Base-by-base conservation (phyloP, 64 coral and sea anemone species). In the Dendrophyllia cribrosa region DNA sequence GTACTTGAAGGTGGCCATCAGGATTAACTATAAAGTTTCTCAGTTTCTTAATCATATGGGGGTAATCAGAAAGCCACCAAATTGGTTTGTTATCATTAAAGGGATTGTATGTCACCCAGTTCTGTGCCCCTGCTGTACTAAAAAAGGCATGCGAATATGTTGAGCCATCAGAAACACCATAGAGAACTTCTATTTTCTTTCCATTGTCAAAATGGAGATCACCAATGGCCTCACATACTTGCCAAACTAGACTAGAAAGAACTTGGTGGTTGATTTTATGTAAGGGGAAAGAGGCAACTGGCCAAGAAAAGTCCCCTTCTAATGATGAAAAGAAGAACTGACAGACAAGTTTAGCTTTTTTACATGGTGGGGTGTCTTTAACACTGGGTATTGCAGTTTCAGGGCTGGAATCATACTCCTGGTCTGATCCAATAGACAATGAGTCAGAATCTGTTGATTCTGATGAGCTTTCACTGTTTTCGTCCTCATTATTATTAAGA, bases 111-210 rank as follows among this genome's bases (percentile, higher is more conserved):
- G 90, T 86, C 10, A 92, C 78, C 90, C 80, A 85, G 20, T 85
- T 85, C 17, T 83, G 55, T 88, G 90, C 79, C 3, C 80, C 55
- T 7, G 71, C 72, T 43, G 26, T 46, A 47, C 26, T 88, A 49
- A 88, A 76, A 26, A 88, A 88, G 10, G 86, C 72, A 64, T 88
- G 86, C 16, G 86, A 75, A 47, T 88, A 75, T 75, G 71, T 58
- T 6, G 86, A 88, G 34, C 71, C 79, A 92, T 92, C 90, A 51
- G 79, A 92, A 76, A 92, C 90, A 22, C 89, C 90, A 84, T 85
- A 92, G 21, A 85, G 47, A 74, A 92, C 90, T 63, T 92, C 66
- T 12, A 85, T 70, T 59, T 49, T 92, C 1, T 76, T 92, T 15
- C 58, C 52, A 22, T 76, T 20, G 22, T 65, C 21, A 59, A 88